Evolutionary conservation across 1,140 invertebrate genomes (phyloP).

Genomic region (Andricus grossulariae): DNA sequence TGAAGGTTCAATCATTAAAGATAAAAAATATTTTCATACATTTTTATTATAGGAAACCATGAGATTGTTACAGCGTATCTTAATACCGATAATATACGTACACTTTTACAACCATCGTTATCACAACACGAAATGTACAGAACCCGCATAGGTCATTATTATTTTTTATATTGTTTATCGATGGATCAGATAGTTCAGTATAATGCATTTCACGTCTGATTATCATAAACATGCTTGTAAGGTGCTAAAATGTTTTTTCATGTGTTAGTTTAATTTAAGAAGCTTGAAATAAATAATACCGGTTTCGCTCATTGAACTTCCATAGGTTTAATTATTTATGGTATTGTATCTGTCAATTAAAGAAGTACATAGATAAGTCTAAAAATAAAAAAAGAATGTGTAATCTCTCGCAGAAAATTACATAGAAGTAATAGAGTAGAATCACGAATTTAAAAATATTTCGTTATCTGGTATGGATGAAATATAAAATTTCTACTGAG

Average conservation of each 20-base stretch:
- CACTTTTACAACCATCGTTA: conserved; percentile 69
- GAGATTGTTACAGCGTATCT: conserved; percentile 62
- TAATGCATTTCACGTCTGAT: not conserved
- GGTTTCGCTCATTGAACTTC: not conserved
- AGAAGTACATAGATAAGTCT: too few species aligned
- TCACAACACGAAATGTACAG: conserved; percentile 72
- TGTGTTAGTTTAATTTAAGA: not conserved
- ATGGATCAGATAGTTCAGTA: not conserved
- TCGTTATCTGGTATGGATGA: too few species aligned
- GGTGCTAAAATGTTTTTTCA: not conserved
- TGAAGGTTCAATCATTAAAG: not conserved
- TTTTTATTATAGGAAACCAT: conserved; percentile 70
- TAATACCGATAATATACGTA: conserved; percentile 51
- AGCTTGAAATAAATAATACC: not conserved
- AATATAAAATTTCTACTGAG: too few species aligned
- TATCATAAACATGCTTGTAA: conserved; percentile 9
- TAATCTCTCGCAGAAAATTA: too few species aligned
- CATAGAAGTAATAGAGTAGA: too few species aligned
- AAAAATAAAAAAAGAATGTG: too few species aligned
- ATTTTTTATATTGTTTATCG: conserved; percentile 53
- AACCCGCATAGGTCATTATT: conserved; percentile 55
- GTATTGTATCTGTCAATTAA: too few species aligned
- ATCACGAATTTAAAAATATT: too few species aligned
- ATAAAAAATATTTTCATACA: conserved; percentile 31
- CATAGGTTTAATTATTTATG: not conserved